Evolutionary conservation across 2,113 vertebrate genomes (phyloP).

Genomic region (Peromyscus maniculatus): DNA sequence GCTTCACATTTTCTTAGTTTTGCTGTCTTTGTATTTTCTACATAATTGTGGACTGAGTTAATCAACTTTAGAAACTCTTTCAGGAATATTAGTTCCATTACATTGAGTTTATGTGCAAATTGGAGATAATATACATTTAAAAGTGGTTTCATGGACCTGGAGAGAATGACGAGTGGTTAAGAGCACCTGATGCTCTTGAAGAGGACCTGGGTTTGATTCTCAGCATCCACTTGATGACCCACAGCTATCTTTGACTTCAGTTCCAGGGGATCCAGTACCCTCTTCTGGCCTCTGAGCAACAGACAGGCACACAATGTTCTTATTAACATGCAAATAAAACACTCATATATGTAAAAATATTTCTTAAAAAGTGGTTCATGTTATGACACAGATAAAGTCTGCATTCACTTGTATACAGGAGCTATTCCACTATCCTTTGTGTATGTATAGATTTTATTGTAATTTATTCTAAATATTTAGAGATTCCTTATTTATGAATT

Average conservation of each 20-base stretch:
- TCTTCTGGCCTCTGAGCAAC: background rate
- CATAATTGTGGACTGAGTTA: background rate
- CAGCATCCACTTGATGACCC: background rate
- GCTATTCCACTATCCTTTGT: background rate
- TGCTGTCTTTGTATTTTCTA: background rate
- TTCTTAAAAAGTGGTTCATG: background rate
- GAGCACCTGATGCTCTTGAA: background rate
- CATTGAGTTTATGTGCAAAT: background rate
- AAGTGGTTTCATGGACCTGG: background rate
- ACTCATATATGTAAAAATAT: background rate
- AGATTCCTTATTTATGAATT: background rate
- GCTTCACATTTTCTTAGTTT: too few species aligned
- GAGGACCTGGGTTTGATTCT: background rate
- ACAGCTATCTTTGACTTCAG: background rate
- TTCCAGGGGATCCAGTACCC: background rate
- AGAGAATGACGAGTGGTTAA: background rate
- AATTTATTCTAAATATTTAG: background rate
- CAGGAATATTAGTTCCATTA: background rate
- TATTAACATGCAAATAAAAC: background rate
- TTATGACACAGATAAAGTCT: background rate
- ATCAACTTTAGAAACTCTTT: background rate
- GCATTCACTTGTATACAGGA: background rate
- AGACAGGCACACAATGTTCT: background rate
- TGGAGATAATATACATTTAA: background rate
- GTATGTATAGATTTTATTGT: background rate